Evolutionary conservation across 2,888 invertebrate species (phyloP).

Genomic region (Drosophila yooni): DNA sequence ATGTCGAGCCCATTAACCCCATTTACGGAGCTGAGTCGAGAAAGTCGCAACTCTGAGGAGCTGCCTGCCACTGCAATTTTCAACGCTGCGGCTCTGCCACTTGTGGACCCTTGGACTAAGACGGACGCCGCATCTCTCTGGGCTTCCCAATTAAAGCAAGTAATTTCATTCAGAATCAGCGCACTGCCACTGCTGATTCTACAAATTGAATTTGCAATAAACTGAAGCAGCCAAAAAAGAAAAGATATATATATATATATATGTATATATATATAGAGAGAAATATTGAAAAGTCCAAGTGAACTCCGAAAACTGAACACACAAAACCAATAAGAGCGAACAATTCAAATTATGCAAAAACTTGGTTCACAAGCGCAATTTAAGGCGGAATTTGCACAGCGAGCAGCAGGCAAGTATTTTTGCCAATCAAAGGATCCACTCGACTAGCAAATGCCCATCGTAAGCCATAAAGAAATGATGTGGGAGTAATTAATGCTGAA

Average conservation of each 20-base stretch:
- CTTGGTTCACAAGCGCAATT: slow-evolving; percentile 65
- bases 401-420: slow-evolving; percentile 29
- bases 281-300: slow-evolving; percentile 34
- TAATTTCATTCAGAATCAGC: slow-evolving; percentile 45
- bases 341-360: slow-evolving; percentile 73
- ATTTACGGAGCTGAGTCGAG: slow-evolving; percentile 38
- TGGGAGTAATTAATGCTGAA: neutral
- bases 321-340: slow-evolving; percentile 71
- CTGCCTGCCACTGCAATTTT: slow-evolving; percentile 27
- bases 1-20: slow-evolving; percentile 51
- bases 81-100: neutral
- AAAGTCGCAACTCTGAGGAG: slow-evolving; percentile 29
- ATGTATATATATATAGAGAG: neutral
- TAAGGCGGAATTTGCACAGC: slow-evolving; percentile 57
- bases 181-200: slow-evolving; percentile 1
- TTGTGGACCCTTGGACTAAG: slow-evolving; percentile 7
- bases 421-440: too few species aligned
- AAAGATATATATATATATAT: neutral
- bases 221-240: slow-evolving; percentile 14
- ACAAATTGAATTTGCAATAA: slow-evolving; percentile 63
- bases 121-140: neutral
- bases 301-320: slow-evolving; percentile 34
- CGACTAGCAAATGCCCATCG: slow-evolving; percentile 17
- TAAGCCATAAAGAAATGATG: rapidly evolving
- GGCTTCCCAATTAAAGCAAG: slow-evolving; percentile 47